A percentile compares a stretch with the other conserved stretches of the same genome.
phyloP scores from a whole-genome alignment of 2,797 vertebrate genomes.

The Rallus crepitans region DNA sequence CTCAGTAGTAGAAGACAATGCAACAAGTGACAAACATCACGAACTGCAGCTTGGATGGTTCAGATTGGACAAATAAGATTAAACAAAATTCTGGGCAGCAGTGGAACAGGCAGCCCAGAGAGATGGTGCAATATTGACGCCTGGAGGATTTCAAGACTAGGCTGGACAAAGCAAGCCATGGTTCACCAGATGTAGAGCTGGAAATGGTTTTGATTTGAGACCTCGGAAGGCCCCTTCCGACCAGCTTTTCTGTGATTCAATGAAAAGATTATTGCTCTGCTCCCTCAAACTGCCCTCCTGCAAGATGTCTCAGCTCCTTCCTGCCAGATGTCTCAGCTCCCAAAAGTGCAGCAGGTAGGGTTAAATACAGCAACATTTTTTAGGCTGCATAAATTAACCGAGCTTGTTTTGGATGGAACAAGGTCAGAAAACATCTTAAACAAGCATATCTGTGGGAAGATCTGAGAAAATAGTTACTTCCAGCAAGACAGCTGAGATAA shows the following conservation, averaged over 20 bases:
- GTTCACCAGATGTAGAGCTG: background rate
- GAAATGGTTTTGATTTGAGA: background rate
- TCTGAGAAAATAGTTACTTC: conserved; percentile 46
- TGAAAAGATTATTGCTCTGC: background rate
- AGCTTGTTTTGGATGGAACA: conserved; percentile 22
- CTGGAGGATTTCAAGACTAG: background rate
- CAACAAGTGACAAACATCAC: background rate
- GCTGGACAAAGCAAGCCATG: background rate
- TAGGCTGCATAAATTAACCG: background rate
- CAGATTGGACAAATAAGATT: background rate
- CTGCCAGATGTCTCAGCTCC: background rate
- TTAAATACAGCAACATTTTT: conserved; percentile 1
- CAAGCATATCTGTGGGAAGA: conserved; percentile 53
- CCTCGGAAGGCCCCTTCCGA: background rate
- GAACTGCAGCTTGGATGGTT: background rate
- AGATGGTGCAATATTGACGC: background rate
- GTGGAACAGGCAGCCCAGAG: background rate
- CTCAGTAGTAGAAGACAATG: background rate
- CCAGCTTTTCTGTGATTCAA: background rate
- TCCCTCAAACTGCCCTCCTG: background rate
- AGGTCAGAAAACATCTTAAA: conserved; percentile 30
- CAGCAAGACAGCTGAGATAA: background rate
- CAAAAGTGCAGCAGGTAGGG: background rate
- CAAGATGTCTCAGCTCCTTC: background rate
- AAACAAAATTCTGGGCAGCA: background rate